Evolutionary conservation across 2,797 vertebrate genomes (phyloP).

Genomic region (Urosaurus nigricauda): DNA sequence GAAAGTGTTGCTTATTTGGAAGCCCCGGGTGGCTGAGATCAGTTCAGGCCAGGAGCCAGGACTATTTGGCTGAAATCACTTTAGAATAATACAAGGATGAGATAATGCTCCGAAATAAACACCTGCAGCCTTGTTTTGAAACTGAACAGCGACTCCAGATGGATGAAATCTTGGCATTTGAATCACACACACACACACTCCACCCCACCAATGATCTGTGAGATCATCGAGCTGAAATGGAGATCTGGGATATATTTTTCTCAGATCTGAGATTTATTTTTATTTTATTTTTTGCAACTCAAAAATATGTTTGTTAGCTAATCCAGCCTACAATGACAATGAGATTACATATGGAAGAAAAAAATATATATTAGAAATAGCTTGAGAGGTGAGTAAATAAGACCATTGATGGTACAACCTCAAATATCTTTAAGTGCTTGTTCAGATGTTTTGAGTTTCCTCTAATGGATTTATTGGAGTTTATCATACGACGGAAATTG

Average conservation of each 20-base stretch:
- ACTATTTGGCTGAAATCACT: not conserved
- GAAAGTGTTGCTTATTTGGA: not conserved
- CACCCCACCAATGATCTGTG: not conserved
- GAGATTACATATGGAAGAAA: not conserved
- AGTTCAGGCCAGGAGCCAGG: not conserved
- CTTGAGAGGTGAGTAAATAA: not conserved
- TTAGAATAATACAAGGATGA: not conserved
- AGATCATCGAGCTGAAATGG: not conserved
- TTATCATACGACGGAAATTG: too few species aligned
- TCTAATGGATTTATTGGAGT: not conserved
- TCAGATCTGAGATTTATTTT: not conserved
- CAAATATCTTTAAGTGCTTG: not conserved
- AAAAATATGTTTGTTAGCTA: not conserved
- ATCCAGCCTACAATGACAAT: not conserved
- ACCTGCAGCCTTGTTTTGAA: slow-evolving; percentile 27
- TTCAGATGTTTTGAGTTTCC: too few species aligned
- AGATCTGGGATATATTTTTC: too few species aligned
- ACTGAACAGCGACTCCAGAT: not conserved
- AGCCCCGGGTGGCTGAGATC: not conserved
- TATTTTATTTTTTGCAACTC: not conserved
- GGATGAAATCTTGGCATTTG: not conserved
- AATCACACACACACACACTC: too few species aligned
- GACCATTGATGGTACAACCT: too few species aligned
- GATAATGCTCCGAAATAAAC: not conserved
- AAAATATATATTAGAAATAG: too few species aligned